Evolutionary conservation across 1,140 invertebrate species (phyloP).

Genomic region (Papilio aristodemus): DNA sequence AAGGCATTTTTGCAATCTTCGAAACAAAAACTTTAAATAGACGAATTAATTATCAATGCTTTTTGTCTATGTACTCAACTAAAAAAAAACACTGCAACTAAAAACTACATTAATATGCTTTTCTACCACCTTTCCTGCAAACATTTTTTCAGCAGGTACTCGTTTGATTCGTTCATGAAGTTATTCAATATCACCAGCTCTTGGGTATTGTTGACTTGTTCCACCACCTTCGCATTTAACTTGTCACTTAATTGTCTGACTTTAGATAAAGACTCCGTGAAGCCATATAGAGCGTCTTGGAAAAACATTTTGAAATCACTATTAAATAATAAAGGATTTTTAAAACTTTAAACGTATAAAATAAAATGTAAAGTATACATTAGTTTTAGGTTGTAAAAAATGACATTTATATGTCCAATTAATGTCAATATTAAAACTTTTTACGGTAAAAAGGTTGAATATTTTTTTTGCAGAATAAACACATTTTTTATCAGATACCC

Average conservation of each 20-base stretch:
- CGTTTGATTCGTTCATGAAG: conserved; percentile 60
- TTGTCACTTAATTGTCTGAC: conserved; percentile 49
- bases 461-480: background rate
- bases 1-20: too few species aligned
- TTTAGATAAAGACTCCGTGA: conserved; percentile 42
- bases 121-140: conserved; percentile 60
- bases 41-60: too few species aligned
- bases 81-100: too few species aligned
- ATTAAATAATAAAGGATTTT: conserved; percentile 14
- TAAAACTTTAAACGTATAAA: conserved; percentile 21
- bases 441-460: background rate
- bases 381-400: background rate
- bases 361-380: background rate
- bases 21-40: too few species aligned
- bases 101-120: background rate
- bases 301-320: conserved; percentile 47
- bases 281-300: conserved; percentile 49
- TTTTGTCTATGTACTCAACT: too few species aligned
- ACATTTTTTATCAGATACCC: background rate
- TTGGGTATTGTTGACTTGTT: conserved; percentile 60
- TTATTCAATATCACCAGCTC: conserved; percentile 61
- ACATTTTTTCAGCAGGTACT: conserved; percentile 60
- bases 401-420: conserved; percentile 19
- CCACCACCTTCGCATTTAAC: conserved; percentile 59
- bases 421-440: background rate